These are phyloP conservation scores for Apamea epomidion DNA, from an alignment of 2,888 invertebrate species.

Conservation along the genomic window DNA sequence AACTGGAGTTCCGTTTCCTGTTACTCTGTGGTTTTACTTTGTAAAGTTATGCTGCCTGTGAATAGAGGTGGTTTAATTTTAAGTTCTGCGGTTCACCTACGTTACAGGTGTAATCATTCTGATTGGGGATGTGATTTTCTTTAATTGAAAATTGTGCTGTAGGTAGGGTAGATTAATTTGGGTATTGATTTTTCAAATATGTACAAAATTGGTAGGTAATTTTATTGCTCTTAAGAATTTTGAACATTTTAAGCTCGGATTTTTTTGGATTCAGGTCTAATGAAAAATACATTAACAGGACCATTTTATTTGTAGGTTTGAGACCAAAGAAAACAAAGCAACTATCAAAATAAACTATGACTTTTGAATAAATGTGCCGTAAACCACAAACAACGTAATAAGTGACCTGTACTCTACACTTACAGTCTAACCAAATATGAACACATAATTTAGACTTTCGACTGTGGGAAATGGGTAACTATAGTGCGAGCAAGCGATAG, in stretches of 20 bases:
- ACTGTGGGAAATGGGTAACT: constrained; percentile 58
- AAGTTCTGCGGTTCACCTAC: constrained; percentile 42
- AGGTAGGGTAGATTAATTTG: not conserved
- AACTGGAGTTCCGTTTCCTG: constrained; percentile 42
- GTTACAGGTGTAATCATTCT: constrained; percentile 29
- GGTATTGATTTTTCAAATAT: not conserved
- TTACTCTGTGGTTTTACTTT: constrained; percentile 46
- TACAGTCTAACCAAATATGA: constrained; percentile 36
- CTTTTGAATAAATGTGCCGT: not conserved
- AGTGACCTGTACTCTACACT: constrained; percentile 15
- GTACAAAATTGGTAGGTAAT: no score
- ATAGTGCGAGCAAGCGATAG: constrained; percentile 40
- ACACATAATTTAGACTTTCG: constrained; percentile 43
- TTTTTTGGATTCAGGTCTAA: no score
- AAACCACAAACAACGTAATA: not conserved
- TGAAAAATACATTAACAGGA: no score
- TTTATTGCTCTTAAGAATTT: no score
- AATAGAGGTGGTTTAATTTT: constrained; percentile 44
- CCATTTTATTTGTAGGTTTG: not conserved
- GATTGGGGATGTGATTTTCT: constrained; percentile 9
- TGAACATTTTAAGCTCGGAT: no score
- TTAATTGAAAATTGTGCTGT: not conserved
- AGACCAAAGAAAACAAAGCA: not conserved
- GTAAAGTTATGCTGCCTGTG: constrained; percentile 21
- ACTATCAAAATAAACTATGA: not conserved